Conservation (phyloP, 2,113 vertebrate genomes). For the Thalassarche chlororhynchos region DNA sequence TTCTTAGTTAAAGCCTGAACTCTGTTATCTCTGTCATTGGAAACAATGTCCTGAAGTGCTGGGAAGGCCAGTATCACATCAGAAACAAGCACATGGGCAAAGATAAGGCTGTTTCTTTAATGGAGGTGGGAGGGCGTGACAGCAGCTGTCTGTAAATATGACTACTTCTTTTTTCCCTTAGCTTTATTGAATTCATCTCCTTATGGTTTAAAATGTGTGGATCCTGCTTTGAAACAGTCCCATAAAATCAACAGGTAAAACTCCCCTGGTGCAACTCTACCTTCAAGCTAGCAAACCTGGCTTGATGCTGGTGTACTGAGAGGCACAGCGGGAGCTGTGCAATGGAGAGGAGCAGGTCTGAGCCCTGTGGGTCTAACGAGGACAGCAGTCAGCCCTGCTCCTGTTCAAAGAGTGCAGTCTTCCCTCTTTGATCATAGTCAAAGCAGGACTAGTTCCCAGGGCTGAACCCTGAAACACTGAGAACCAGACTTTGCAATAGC, state of each 20-base stretch:
- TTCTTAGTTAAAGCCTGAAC: background rate
- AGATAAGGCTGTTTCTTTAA: background rate
- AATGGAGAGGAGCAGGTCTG: background rate
- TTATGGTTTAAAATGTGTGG: background rate
- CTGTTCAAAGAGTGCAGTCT: background rate
- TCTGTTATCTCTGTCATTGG: background rate
- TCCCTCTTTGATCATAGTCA: background rate
- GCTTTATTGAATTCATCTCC: background rate
- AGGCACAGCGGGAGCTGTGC: background rate
- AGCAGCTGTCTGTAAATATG: background rate
- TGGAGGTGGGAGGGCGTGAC: background rate
- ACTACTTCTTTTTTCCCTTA: background rate
- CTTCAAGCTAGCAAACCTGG: background rate
- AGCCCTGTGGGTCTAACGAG: accelerated
- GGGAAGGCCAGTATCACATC: background rate
- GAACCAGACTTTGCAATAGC: background rate
- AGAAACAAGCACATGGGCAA: background rate
- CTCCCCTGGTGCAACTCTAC: background rate
- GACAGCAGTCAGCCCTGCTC: background rate
- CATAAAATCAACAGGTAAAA: background rate
- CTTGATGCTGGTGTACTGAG: background rate
- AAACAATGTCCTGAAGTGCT: background rate
- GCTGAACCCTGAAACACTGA: background rate
- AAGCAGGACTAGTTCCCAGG: background rate
- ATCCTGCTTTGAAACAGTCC: background rate